Evolutionary conservation across 2,888 invertebrate genomes (phyloP).

Genomic region (Heliconius aoede): DNA sequence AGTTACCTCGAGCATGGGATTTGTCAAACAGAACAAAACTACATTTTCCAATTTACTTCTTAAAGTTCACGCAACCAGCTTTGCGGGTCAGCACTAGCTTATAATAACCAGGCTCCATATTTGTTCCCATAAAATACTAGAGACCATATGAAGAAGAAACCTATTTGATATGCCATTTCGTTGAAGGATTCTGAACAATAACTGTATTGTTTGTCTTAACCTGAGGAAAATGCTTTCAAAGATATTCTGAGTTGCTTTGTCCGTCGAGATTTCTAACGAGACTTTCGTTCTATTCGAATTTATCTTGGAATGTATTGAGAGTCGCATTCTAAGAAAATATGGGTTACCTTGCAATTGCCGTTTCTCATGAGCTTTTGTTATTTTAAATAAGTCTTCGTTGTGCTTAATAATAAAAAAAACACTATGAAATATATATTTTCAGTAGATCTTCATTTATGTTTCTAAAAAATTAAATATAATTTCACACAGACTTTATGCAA

Average conservation of each 20-base stretch:
- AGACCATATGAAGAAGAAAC: not conserved
- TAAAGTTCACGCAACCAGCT: not conserved
- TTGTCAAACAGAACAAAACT: not conserved
- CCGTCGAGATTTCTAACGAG: constrained; percentile 48
- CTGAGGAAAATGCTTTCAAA: constrained; percentile 41
- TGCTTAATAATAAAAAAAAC: constrained; percentile 36
- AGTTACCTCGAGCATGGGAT: not conserved
- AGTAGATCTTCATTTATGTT: not conserved
- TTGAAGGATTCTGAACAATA: constrained; percentile 41
- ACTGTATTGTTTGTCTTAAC: constrained; percentile 45
- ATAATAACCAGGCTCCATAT: not conserved
- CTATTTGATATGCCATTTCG: constrained; percentile 32
- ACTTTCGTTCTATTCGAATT: constrained; percentile 49
- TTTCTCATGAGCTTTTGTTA: constrained; percentile 42
- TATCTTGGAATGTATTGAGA: constrained; percentile 46
- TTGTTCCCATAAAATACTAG: not conserved
- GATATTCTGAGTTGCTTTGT: constrained; percentile 43
- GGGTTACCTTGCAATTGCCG: constrained; percentile 45
- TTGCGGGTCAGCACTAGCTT: too few species aligned
- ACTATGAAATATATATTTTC: not conserved
- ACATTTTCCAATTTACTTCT: not conserved
- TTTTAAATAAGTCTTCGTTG: constrained; percentile 41
- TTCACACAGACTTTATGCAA: not conserved
- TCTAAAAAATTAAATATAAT: not conserved
- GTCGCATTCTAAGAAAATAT: constrained; percentile 48